These are phyloP conservation scores for Notolepis coatsorum DNA, from an alignment of 2,797 vertebrate genomes.

Conservation along the genomic window DNA sequence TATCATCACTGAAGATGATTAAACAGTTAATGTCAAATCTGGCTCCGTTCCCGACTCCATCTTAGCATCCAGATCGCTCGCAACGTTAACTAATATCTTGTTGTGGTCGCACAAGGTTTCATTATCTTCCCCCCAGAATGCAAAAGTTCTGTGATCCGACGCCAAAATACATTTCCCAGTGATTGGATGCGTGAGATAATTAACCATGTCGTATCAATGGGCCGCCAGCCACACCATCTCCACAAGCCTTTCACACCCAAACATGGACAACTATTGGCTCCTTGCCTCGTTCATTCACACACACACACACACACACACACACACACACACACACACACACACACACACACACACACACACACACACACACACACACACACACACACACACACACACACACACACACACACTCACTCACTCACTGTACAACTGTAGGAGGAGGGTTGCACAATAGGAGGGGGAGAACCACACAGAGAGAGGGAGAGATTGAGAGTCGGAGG, in stretches of 20 bases:
- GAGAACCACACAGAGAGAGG: conserved; percentile 40
- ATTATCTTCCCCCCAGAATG: conserved; percentile 61
- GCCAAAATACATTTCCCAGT: conserved; percentile 63
- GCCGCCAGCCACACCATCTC: conserved; percentile 66
- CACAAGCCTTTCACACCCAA: conserved; percentile 64
- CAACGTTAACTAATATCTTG: conserved; percentile 49
- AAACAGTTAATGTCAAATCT: conserved; percentile 69
- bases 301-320: conserved; percentile 53
- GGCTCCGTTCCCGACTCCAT: conserved; percentile 55
- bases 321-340: conserved; percentile 58
- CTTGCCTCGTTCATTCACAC: conserved; percentile 57
- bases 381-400: conserved; percentile 57
- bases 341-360: conserved; percentile 59
- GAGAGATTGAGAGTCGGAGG: conserved; percentile 18
- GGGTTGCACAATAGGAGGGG: conserved; percentile 57
- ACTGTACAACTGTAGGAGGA: conserved; percentile 41
- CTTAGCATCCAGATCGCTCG: conserved; percentile 64
- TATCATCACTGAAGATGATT: conserved; percentile 67
- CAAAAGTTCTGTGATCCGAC: conserved; percentile 49
- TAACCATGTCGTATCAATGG: conserved; percentile 73
- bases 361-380: conserved; percentile 58
- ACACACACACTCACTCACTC: conserved; percentile 29
- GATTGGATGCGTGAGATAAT: conserved; percentile 76
- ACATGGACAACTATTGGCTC: conserved; percentile 64
- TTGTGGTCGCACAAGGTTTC: conserved; percentile 56